phyloP scores from a whole-genome alignment of 2,797 vertebrate genomes.

The Macroramphosus scolopax region DNA sequence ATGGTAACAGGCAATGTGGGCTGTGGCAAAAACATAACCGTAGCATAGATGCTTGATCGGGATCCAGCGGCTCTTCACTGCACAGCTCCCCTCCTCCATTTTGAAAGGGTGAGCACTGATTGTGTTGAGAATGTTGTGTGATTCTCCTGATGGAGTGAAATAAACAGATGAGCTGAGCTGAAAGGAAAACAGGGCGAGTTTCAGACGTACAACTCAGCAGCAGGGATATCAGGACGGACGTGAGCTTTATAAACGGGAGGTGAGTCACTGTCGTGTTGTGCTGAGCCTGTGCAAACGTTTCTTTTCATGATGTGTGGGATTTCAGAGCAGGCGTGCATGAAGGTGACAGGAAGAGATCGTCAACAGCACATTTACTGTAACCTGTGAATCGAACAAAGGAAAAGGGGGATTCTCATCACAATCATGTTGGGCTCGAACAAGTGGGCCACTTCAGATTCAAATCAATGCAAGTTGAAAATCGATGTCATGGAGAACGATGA shows the following conservation, averaged over 20 bases:
- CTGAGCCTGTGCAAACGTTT: too few species aligned
- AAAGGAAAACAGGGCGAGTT: slow-evolving; percentile 8
- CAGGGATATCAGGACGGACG: slow-evolving; percentile 16
- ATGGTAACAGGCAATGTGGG: slow-evolving; percentile 76
- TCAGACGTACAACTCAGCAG: slow-evolving; percentile 5
- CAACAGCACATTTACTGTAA: slow-evolving; percentile 25
- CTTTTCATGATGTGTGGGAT: slow-evolving; percentile 31
- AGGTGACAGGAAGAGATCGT: slow-evolving; percentile 30
- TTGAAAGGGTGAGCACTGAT: slow-evolving; percentile 45
- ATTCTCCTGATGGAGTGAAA: slow-evolving; percentile 32
- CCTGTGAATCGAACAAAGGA: too few species aligned
- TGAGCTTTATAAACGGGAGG: slow-evolving; percentile 23
- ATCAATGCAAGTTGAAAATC: too few species aligned
- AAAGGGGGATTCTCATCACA: too few species aligned
- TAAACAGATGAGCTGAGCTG: slow-evolving; percentile 33
- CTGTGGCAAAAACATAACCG: slow-evolving; percentile 62
- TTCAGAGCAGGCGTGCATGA: slow-evolving; percentile 27
- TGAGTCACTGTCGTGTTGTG: slow-evolving; percentile 45
- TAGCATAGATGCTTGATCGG: slow-evolving; percentile 56
- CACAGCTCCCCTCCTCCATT: slow-evolving; percentile 57
- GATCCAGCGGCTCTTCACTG: slow-evolving; percentile 53
- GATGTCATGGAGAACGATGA: too few species aligned
- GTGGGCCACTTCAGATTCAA: too few species aligned
- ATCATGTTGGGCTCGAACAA: too few species aligned
- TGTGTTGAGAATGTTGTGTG: slow-evolving; percentile 40